Evolutionary conservation across 2,888 invertebrate species (phyloP), one percentile per base, ranked within the genome.

Genomic region (Camptogramma bilineatum): DNA sequence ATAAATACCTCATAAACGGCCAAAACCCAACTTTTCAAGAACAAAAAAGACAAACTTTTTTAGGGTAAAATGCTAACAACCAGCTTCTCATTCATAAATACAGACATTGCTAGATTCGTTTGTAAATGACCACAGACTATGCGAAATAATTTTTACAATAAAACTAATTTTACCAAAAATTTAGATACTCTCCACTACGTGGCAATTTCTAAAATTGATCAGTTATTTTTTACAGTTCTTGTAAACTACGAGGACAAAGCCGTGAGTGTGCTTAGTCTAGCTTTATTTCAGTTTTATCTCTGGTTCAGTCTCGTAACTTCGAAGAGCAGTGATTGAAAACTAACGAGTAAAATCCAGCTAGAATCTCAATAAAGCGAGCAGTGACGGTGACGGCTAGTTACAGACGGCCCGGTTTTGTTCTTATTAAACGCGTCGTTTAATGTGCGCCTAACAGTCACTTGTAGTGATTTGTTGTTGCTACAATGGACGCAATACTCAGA

Each of bases 391-490:
- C 68, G 59, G 71, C 71, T 69, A 28, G 28, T 28, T 28, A 71
- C 74, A 71, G 70, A 75, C 65, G 55, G 28, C 58, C 9, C 13
- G 17, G 75, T 80, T 81, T 81, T 85, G 80, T 76, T 83, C 77
- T 78, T 85, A 80, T 88, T 87, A 72, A 70, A 74, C 73, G 78
- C 79, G 79, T 78, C 80, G 72, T 77, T 81, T 81, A 82, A 80
- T 80, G 80, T 83, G 80, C 82, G 82, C 82, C 79, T 78, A 84
- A 84, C 84, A 84, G 82, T 84, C 79, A 79, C 75, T 83, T 80
- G 78, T 76, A 78, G 79, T 78, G 77, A 78, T 80, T 77, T 79
- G 75, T 67, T 70, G 52, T 57, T 7, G 73, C 81, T 67, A 81
- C 78, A 84, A 60, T 83, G 79, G 73, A 13, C 48, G 28, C 75